phyloP scores from a whole-genome alignment of 2,113 vertebrate genomes.

The Xenus cinereus region DNA sequence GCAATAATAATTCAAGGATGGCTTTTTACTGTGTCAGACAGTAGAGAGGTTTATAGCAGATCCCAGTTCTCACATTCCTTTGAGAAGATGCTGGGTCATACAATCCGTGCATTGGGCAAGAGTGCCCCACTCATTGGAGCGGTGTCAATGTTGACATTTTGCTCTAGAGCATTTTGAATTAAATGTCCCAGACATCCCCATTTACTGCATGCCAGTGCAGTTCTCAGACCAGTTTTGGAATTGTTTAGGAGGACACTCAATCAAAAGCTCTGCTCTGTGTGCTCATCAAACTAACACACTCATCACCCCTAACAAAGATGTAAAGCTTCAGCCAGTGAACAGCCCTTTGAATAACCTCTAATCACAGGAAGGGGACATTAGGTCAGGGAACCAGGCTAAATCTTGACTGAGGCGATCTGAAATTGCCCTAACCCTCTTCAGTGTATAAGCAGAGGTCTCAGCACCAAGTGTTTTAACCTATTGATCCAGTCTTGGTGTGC shows the following conservation, averaged over 20 bases:
- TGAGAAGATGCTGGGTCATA: not conserved
- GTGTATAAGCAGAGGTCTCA: not conserved
- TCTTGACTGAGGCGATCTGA: not conserved
- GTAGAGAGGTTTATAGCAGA: not conserved
- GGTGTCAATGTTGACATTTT: not conserved
- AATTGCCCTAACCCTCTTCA: not conserved
- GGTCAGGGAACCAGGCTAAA: not conserved
- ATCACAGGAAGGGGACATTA: not conserved
- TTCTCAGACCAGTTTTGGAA: conserved; percentile 11
- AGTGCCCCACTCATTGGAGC: not conserved
- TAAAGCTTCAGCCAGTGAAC: not conserved
- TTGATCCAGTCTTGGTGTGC: not conserved
- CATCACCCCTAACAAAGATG: not conserved
- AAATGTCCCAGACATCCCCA: not conserved
- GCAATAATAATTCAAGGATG: not conserved
- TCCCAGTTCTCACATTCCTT: not conserved
- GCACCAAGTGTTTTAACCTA: not conserved
- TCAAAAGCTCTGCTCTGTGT: not conserved
- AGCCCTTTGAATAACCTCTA: not conserved
- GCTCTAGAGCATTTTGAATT: not conserved
- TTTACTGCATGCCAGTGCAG: not conserved
- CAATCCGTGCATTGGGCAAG: not conserved
- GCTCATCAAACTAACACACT: not conserved
- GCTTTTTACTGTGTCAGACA: not conserved
- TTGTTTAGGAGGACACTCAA: not conserved